Base-by-base conservation (phyloP, 2,797 vertebrate genomes). In the Anisognathus igniventris region DNA sequence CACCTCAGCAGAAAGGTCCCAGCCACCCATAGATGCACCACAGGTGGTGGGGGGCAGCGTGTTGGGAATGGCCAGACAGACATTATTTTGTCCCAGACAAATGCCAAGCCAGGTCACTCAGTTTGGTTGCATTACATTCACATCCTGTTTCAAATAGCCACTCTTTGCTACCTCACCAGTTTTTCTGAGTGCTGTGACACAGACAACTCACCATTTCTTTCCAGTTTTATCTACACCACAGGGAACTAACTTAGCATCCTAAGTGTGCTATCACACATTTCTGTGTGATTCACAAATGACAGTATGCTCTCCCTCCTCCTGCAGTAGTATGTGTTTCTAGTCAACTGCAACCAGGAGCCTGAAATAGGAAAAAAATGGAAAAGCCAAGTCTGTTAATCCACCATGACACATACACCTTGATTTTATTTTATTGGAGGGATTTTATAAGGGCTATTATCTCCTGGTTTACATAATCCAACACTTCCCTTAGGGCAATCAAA, bases 401-500 rank as follows among this genome's bases (percentile, higher is more conserved):
- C 45, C 86, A 74, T 96, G 97, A 97, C 94, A 96, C 95, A 72
- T 92, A 96, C 88, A 96, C 94, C 92, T 96, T 96, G 92, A 96
- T 96, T 97, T 97, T 97, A 96, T 98, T 98, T 98, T 98, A 97
- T 97, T 97, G 90, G 80, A 94, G 88, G 95, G 97, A 97, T 97
- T 98, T 98, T 98, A 97, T 96, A 97, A 96, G 71, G 92, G 90
- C 85, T 96, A 97, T 98, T 98, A 97, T 98, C 97, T 97, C 90
- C 96, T 98, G 96, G 97, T 98, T 98, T 97, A 97, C 96, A 96
- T 97, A 98, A 98, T 97, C 97, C 96, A 96, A 95, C 94, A 97
- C 95, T 98, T 98, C 97, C 98, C 94, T 96, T 93, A 97, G 97
- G 93, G 95, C 96, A 95, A 91, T 90, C 88, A 96, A 97, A 97